Conservation (phyloP, 2,113 vertebrate genomes). For the Forbesichthys papilliferus region DNA sequence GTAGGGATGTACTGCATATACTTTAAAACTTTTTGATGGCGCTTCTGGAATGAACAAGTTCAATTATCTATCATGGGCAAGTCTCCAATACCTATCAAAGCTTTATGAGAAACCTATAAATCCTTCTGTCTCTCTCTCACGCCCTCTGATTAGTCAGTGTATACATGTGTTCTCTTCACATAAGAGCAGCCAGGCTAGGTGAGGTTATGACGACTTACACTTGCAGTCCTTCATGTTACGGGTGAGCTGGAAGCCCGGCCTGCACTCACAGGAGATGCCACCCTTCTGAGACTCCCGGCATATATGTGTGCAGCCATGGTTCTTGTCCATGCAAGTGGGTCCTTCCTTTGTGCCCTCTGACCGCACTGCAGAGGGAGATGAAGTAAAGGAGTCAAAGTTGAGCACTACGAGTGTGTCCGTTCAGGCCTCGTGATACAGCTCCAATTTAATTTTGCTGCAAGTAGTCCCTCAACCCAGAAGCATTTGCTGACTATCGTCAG, state of each 20-base stretch:
- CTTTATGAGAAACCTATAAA: constrained; percentile 56
- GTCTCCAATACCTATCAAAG: constrained; percentile 50
- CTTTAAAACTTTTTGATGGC: constrained; percentile 50
- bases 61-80: constrained; percentile 51
- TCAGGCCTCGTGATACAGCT: too few species aligned
- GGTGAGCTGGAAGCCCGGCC: constrained; percentile 96
- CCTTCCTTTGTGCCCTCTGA: constrained; percentile 90
- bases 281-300: constrained; percentile 95
- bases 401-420: background rate
- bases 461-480: too few species aligned
- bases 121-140: constrained; percentile 18
- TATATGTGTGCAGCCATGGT: constrained; percentile 97
- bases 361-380: constrained; percentile 66
- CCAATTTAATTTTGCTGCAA: too few species aligned
- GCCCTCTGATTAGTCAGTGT: background rate
- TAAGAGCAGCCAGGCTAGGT: constrained; percentile 1
- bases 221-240: constrained; percentile 96
- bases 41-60: constrained; percentile 46
- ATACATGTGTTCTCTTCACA: constrained; percentile 4
- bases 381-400: constrained; percentile 5
- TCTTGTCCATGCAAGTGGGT: constrained; percentile 99
- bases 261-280: constrained; percentile 93
- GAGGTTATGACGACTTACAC: constrained; percentile 79
- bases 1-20: constrained; percentile 20
- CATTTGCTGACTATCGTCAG: too few species aligned